These are phyloP conservation scores for Amazona guildingii DNA, from an alignment of 2,113 vertebrate genomes.

Conservation along the genomic window DNA sequence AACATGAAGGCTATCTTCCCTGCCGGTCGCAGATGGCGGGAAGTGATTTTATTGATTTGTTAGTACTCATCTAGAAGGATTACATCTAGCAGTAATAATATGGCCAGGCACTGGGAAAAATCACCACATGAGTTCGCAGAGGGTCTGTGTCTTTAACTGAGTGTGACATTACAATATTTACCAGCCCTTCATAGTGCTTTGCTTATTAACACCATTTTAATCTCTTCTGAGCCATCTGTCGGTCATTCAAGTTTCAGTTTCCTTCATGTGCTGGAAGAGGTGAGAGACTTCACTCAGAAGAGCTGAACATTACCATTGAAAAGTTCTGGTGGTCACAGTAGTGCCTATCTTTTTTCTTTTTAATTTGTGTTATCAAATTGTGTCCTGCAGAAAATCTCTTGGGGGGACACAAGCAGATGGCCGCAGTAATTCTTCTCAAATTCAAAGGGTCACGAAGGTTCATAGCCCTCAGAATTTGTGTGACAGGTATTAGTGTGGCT, in stretches of 20 bases:
- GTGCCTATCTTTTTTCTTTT: background rate
- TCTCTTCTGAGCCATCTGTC: constrained; percentile 53
- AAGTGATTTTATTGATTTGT: constrained; percentile 34
- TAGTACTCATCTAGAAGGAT: constrained; percentile 33
- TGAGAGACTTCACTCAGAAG: background rate
- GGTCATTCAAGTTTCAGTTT: constrained; percentile 47
- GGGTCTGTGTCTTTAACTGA: constrained; percentile 16
- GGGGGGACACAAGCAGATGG: constrained; percentile 35
- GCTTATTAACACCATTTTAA: constrained; percentile 53
- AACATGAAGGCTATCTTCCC: background rate
- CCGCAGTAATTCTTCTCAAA: constrained; percentile 20
- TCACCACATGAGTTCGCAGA: background rate
- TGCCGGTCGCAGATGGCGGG: background rate
- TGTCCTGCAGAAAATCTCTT: constrained; percentile 1
- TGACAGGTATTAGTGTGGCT: background rate
- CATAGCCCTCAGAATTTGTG: background rate
- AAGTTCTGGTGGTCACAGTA: background rate
- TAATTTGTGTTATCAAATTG: background rate
- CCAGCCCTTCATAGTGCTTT: constrained; percentile 1
- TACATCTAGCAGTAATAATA: background rate
- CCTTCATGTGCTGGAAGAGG: background rate
- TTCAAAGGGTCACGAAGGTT: constrained; percentile 26
- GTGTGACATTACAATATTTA: constrained; percentile 13
- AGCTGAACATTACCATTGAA: background rate
- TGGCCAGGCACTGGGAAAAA: background rate